These are phyloP conservation scores for Meliscaeva auricollis DNA, from an alignment of 2,888 invertebrate species.

Conservation along the genomic window DNA sequence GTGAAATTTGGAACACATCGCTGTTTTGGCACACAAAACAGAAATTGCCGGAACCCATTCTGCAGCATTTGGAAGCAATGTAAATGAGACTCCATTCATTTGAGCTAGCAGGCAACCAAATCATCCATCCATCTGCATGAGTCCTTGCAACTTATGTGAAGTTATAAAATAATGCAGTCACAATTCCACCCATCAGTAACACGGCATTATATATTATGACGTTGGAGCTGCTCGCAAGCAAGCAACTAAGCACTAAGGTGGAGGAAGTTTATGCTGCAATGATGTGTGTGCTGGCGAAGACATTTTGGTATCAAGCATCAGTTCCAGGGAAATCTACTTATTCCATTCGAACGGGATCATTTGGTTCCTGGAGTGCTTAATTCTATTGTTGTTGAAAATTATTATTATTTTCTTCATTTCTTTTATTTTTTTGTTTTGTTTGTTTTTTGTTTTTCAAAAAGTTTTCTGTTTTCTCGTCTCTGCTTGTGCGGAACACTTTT, in stretches of 20 bases:
- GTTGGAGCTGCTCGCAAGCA: conserved; percentile 38
- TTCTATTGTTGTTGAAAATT: conserved; percentile 37
- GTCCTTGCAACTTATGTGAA: conserved; percentile 54
- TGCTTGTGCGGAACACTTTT: conserved; percentile 1
- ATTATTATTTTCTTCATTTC: background rate
- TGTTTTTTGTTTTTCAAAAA: background rate
- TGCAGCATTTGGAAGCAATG: conserved; percentile 64
- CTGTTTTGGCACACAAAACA: conserved; percentile 69
- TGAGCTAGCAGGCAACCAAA: conserved; percentile 45
- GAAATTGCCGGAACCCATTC: conserved; percentile 64
- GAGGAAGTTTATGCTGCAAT: conserved; percentile 37
- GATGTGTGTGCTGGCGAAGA: conserved; percentile 51
- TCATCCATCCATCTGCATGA: conserved; percentile 53
- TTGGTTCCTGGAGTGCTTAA: conserved; percentile 37
- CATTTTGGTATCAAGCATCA: conserved; percentile 47
- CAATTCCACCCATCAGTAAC: conserved; percentile 64
- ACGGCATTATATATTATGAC: conserved; percentile 45
- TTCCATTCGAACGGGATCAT: conserved; percentile 35
- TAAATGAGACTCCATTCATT: conserved; percentile 73
- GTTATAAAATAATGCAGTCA: conserved; percentile 64
- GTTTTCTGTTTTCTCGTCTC: too few relatives aligned
- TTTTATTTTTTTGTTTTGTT: background rate
- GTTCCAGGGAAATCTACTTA: conserved; percentile 45
- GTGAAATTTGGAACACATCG: conserved; percentile 71
- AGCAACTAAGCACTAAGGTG: conserved; percentile 32